These are phyloP conservation scores for Hucho hucho DNA, from an alignment of 2,113 vertebrate genomes.

Conservation along the genomic window DNA sequence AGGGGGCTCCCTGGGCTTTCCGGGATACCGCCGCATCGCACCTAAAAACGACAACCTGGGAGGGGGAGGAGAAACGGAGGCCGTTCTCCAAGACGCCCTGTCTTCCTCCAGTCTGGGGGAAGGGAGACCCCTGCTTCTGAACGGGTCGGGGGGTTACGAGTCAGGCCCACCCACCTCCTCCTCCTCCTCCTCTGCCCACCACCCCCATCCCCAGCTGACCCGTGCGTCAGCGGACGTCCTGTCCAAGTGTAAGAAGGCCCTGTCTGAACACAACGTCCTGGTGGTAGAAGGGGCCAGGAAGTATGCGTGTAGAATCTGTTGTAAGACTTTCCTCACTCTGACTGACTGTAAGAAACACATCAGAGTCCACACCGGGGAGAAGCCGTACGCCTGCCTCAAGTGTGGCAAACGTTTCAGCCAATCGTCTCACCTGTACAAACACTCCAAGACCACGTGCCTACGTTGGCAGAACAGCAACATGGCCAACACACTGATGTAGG, in stretches of 20 bases:
- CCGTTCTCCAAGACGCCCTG: conserved; percentile 78
- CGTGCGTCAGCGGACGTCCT: conserved; percentile 94
- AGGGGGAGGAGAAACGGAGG: conserved; percentile 71
- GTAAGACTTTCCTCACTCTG: conserved; percentile 95
- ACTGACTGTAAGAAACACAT: conserved; percentile 99
- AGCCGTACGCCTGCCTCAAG: conserved; percentile 96
- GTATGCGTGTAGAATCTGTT: conserved; percentile 98
- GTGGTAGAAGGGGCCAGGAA: conserved; percentile 96
- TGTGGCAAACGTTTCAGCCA: conserved; percentile 97
- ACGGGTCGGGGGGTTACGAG: conserved; percentile 68
- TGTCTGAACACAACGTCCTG: conserved; percentile 96
- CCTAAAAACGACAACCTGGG: conserved; percentile 78
- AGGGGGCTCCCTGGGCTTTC: conserved; percentile 76
- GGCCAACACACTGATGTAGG: conserved; percentile 84
- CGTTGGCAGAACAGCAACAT: conserved; percentile 95
- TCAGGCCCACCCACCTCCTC: conserved; percentile 50
- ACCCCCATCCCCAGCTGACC: conserved; percentile 83
- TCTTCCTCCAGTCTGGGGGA: conserved; percentile 61
- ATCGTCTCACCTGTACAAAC: conserved; percentile 96
- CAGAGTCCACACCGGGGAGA: conserved; percentile 94
- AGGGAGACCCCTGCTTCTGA: conserved; percentile 78
- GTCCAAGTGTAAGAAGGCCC: conserved; percentile 96
- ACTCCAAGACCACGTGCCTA: conserved; percentile 96
- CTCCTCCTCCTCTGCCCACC: not conserved
- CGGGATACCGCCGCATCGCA: conserved; percentile 90